Percentiles rank a stretch among this genome's conserved stretches.
Conservation (phyloP, 2,797 vertebrate genomes). For the Brachymystax lenok region DNA sequence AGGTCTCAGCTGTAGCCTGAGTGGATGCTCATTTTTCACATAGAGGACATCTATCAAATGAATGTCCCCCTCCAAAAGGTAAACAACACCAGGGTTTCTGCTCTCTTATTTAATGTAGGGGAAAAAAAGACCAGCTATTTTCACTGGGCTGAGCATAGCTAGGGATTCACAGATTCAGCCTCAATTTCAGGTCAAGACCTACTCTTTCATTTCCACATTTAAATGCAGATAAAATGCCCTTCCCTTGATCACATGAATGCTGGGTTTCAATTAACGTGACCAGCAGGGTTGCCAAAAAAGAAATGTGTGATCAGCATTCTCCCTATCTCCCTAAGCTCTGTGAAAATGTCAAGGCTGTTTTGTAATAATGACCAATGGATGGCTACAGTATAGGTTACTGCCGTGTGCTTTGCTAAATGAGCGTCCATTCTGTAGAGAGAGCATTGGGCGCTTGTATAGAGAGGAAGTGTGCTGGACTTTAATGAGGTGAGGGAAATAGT, state of each 20-base stretch:
- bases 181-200: constrained; percentile 13
- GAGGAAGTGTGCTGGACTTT: constrained; percentile 19
- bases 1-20: constrained; percentile 20
- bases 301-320: neutral
- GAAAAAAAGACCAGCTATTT: constrained; percentile 30
- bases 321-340: neutral
- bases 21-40: constrained; percentile 27
- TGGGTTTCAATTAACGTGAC: constrained; percentile 1
- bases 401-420: constrained; percentile 2
- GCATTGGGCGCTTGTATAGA: constrained; percentile 8
- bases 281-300: neutral
- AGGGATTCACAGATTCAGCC: constrained; percentile 12
- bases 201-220: neutral
- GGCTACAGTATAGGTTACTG: neutral
- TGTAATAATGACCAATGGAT: neutral
- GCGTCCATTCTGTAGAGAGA: neutral
- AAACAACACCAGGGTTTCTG: constrained; percentile 37
- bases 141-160: constrained; percentile 44
- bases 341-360: constrained; percentile 1
- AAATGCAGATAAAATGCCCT: neutral
- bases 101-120: constrained; percentile 15
- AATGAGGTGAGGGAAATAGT: constrained; percentile 17
- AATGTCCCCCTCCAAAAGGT: constrained; percentile 37
- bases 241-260: constrained; percentile 16
- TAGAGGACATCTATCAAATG: constrained; percentile 33